These are phyloP conservation scores for Carcinoscorpius rotundicauda DNA, from an alignment of 1,140 invertebrate species.

Conservation along the genomic window DNA sequence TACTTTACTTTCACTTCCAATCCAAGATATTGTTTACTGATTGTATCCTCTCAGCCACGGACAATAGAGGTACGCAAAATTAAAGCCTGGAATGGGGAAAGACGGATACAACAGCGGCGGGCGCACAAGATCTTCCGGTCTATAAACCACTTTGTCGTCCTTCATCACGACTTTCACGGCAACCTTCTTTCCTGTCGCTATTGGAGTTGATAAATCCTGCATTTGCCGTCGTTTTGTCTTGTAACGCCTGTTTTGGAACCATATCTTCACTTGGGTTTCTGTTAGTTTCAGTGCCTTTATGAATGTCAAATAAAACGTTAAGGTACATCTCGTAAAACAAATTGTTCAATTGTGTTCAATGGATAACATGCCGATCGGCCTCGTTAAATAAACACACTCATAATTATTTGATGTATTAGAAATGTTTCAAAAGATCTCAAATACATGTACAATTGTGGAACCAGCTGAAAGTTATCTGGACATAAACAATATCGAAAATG, in stretches of 20 bases:
- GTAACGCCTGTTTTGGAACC: slow-evolving; percentile 65
- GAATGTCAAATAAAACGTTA: too few species aligned
- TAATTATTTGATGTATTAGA: too few species aligned
- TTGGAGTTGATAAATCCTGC: slow-evolving; percentile 33
- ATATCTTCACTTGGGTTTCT: slow-evolving; percentile 86
- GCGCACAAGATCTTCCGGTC: slow-evolving; percentile 5
- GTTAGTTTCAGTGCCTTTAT: slow-evolving; percentile 34
- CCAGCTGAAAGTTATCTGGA: too few species aligned
- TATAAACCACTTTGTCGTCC: slow-evolving; percentile 43
- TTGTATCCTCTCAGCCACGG: slow-evolving; percentile 3
- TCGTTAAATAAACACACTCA: too few species aligned
- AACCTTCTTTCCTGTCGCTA: slow-evolving; percentile 44
- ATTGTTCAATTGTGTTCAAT: too few species aligned
- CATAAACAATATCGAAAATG: too few species aligned
- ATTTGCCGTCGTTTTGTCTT: slow-evolving; percentile 46
- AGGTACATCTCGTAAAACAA: too few species aligned
- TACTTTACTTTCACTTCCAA: too few species aligned
- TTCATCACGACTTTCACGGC: slow-evolving; percentile 79
- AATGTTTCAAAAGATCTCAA: too few species aligned
- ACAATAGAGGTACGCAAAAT: slow-evolving; percentile 14
- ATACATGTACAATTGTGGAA: too few species aligned
- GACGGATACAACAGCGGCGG: slow-evolving; percentile 18
- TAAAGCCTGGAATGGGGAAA: slow-evolving; percentile 15
- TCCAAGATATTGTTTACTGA: too few species aligned
- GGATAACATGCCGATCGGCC: too few species aligned